Conservation (phyloP, 2,797 vertebrate genomes). For the Perodicticus potto region DNA sequence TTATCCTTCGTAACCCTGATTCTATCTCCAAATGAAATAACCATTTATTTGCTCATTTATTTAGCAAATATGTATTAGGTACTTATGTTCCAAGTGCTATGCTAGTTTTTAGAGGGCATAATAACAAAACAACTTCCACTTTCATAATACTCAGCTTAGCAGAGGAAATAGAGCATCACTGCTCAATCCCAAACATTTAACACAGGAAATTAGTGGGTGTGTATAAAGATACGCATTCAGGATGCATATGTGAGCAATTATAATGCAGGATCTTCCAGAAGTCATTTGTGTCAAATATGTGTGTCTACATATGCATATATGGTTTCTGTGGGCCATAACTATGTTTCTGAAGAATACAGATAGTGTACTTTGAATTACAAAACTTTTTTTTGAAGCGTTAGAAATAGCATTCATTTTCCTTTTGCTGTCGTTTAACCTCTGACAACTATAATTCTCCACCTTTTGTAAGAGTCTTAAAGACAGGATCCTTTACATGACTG, state of each 20-base stretch:
- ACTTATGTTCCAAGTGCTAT: neutral
- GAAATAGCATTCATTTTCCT: neutral
- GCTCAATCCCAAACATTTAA: neutral
- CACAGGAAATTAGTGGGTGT: neutral
- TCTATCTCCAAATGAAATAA: neutral
- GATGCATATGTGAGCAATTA: neutral
- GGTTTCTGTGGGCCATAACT: neutral
- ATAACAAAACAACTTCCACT: neutral
- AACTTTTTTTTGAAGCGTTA: neutral
- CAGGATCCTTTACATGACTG: conserved; percentile 34
- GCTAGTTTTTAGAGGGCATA: neutral
- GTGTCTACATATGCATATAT: neutral
- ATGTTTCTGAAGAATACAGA: neutral
- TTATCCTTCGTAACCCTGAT: neutral
- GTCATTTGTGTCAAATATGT: neutral
- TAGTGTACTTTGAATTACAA: conserved; percentile 6
- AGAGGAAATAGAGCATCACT: neutral
- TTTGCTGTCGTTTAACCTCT: conserved; percentile 42
- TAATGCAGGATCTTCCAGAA: neutral
- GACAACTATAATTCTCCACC: conserved; percentile 33
- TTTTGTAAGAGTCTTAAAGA: conserved; percentile 46
- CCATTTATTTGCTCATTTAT: neutral
- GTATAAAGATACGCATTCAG: neutral
- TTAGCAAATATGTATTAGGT: neutral
- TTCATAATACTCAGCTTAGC: neutral